Base-by-base conservation (phyloP, 1,140 invertebrate species). In the Drosophila busckii region DNA sequence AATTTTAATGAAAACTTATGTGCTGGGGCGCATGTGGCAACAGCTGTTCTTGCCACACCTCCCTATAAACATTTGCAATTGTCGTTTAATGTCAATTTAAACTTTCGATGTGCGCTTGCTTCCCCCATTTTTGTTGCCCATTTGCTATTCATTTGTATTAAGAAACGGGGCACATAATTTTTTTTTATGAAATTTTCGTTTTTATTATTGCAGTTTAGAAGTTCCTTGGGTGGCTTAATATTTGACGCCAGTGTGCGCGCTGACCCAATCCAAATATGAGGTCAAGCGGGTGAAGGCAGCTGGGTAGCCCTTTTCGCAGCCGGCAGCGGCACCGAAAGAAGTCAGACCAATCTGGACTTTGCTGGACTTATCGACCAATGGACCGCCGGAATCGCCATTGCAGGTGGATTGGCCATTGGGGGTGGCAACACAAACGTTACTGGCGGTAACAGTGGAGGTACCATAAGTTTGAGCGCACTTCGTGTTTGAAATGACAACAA, bases 231-330 rank as follows among this genome's bases (percentile, higher is more conserved):
- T 22, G 15, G n/a, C 15, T 65, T 66, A 82, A 34, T 22, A 22
- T 25, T 29, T 25, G 55, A 75, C 40, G 31, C 69, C 68, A 49
- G 63, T 68, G 17, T 73, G 55, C 5, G 3, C 8, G 20, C 68
- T 35, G 60, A 91, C 89, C 91, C 91, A 92, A 41, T 85, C 60
- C 25, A 89, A 59, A 82, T 85, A 91, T 48, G 70, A 85, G 25
- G 89, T 89, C n/a, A 90, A 29, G 48, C 90, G 88, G 2, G 89
- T 89, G 70, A 88, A 91, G 10, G 86, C 89, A 46, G 85, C 85
- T 26, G 90, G 90, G 53, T 80, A 87, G 16, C 89, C 89, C 17
- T 71, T 56, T 48, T 87, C 76, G 66, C 90, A 92, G 9, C 89
- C 90, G 9, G 78, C 68, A 25, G 65, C 49, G 15, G 87, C 84